Evolutionary conservation across 2,888 invertebrate species (phyloP), one percentile per base, ranked within the genome.

Genomic region (Pachydiplax longipennis): DNA sequence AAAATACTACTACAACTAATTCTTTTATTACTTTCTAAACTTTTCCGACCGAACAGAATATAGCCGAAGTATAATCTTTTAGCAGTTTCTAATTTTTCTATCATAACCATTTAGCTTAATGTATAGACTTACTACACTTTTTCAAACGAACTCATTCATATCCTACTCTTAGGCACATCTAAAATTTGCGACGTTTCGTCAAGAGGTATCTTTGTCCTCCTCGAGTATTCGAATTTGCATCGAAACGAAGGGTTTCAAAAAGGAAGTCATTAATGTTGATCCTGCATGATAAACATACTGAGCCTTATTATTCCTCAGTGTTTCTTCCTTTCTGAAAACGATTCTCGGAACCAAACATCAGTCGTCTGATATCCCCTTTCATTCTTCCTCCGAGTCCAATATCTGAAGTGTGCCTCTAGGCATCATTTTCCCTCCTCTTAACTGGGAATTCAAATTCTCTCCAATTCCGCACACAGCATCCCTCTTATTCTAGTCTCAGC

Each of bases 371-470:
- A 73, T 73, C 73, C 31, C 73, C 31, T 31, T 31, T 73, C 73
- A 25, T 73, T 73, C 73, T 65, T 65, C 65, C 65, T 65, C 25
- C 2, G 73, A 73, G 73, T 73, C 73, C 73, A 73, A 73, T 73
- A 73, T 31, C 73, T 73, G 73, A 73, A 73, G 73, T 31, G 73
- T 15, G 73, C 73, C 73, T 73, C 73, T 22, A 73, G 73, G 73
- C 73, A 73, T 73, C 73, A 31, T 73, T 73, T 31, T 73, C 25
- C 73, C 73, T 73, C 31, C 73, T 73, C 73, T 73, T 73, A 73
- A 73, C 73, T 73, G 73, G 73, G 73, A 73, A 73, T 73, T 73
- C 73, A 73, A 73, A 73, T 73, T 73, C 73, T 73, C 73, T 73
- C 6, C 73, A 25, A 73, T 73, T 73, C 73, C 73, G 31, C 73